These are phyloP conservation scores for Pogonocherus hispidulus DNA, from an alignment of 2,888 invertebrate genomes.

Conservation along the genomic window DNA sequence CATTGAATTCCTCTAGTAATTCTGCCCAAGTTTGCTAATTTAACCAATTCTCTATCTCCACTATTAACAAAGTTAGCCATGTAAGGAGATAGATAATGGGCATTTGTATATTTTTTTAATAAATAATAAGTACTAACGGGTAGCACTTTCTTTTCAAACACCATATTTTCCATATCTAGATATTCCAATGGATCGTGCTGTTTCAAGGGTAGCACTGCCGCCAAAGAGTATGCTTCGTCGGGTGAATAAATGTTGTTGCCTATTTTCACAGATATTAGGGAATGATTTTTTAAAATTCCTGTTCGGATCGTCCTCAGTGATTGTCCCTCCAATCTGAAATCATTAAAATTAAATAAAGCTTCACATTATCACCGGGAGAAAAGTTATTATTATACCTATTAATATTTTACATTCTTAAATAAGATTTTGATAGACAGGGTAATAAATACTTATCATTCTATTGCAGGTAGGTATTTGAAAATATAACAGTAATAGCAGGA, in stretches of 20 bases:
- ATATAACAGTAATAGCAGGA: no score
- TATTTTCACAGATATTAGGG: slow-evolving; percentile 67
- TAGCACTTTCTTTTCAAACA: slow-evolving; percentile 67
- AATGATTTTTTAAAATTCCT: slow-evolving; percentile 67
- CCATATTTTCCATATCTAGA: slow-evolving; percentile 70
- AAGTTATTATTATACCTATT: no score
- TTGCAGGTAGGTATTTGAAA: no score
- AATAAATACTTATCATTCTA: no score
- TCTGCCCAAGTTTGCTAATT: no score
- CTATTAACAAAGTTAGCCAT: neutral
- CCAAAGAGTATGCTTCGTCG: slow-evolving; percentile 67
- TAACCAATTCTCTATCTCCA: no score
- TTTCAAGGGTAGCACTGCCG: slow-evolving; percentile 63
- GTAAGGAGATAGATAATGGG: neutral
- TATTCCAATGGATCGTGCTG: slow-evolving; percentile 61
- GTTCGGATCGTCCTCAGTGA: slow-evolving; percentile 64
- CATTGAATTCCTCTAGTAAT: no score
- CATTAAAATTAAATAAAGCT: no score
- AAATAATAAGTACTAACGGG: slow-evolving; percentile 55
- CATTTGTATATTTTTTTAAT: neutral
- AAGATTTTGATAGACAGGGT: no score
- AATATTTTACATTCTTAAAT: no score
- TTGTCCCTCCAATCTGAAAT: slow-evolving; percentile 19
- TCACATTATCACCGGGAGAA: no score
- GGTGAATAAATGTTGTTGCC: slow-evolving; percentile 71